These are phyloP conservation scores for Notechis scutatus DNA, from an alignment of 2,113 vertebrate genomes.

Conservation along the genomic window DNA sequence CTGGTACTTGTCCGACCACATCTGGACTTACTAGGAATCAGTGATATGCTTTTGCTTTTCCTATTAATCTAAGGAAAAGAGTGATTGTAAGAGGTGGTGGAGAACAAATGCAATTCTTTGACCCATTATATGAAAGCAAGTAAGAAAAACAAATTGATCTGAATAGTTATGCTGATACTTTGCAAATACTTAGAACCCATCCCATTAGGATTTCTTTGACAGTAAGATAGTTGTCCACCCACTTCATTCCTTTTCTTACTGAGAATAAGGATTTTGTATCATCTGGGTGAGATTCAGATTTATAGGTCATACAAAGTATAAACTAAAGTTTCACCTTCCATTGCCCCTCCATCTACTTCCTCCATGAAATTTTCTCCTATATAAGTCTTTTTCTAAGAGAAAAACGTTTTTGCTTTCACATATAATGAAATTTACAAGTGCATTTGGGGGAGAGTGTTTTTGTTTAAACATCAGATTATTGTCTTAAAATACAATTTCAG, in stretches of 20 bases:
- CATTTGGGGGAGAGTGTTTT: slow-evolving; percentile 56
- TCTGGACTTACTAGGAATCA: background rate
- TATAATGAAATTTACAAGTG: slow-evolving; percentile 67
- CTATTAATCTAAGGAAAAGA: background rate
- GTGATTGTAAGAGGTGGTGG: slow-evolving; percentile 31
- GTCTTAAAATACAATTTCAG: slow-evolving; percentile 64
- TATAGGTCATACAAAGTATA: slow-evolving; percentile 63
- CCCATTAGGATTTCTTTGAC: slow-evolving; percentile 36
- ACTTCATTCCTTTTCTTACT: slow-evolving; percentile 30
- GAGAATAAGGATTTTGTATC: slow-evolving; percentile 35
- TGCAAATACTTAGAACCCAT: slow-evolving; percentile 46
- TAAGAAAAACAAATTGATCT: slow-evolving; percentile 44
- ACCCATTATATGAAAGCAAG: slow-evolving; percentile 28
- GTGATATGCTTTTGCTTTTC: background rate
- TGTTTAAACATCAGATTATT: slow-evolving; percentile 63
- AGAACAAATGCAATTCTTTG: slow-evolving; percentile 11
- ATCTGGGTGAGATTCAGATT: slow-evolving; percentile 30
- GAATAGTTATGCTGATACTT: slow-evolving; percentile 28
- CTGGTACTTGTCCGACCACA: background rate
- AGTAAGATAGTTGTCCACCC: slow-evolving; percentile 39
- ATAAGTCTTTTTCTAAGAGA: slow-evolving; percentile 25
- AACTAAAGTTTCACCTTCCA: slow-evolving; percentile 56
- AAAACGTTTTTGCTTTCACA: slow-evolving; percentile 57
- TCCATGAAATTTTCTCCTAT: slow-evolving; percentile 57
- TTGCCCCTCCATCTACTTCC: slow-evolving; percentile 57